Conservation (phyloP, 2,888 invertebrate species). For the Atherix ibis region DNA sequence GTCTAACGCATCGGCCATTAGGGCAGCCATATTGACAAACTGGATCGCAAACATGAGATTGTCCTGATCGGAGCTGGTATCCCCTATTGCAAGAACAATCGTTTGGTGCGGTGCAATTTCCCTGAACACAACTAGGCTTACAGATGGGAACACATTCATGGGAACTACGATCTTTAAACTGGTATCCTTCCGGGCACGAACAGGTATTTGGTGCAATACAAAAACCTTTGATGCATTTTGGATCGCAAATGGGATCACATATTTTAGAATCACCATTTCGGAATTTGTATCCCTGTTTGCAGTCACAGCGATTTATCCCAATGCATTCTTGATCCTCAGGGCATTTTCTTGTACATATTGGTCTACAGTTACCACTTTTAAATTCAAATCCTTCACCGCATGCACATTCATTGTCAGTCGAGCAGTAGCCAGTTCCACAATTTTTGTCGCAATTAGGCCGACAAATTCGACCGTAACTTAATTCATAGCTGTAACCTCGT, state of each 20-base stretch:
- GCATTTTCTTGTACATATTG: too few species aligned
- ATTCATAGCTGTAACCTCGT: too few species aligned
- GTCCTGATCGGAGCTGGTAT: constrained; percentile 13
- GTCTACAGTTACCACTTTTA: too few species aligned
- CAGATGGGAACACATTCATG: constrained; percentile 32
- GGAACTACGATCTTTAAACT: background rate
- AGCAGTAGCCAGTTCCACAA: constrained; percentile 18
- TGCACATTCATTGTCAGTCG: constrained; percentile 6
- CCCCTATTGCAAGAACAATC: constrained; percentile 21
- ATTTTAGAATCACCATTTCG: background rate
- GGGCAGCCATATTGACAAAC: constrained; percentile 19
- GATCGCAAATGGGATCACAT: constrained; percentile 22
- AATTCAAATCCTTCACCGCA: constrained; percentile 16
- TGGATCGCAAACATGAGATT: constrained; percentile 8
- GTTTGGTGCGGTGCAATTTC: constrained; percentile 21
- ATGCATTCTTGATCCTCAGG: too few species aligned
- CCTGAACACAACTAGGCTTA: constrained; percentile 24
- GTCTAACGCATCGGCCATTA: constrained; percentile 19
- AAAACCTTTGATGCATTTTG: constrained; percentile 19
- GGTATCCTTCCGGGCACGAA: constrained; percentile 32
- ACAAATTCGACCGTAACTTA: too few species aligned
- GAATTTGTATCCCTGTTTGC: too few species aligned
- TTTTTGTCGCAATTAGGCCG: constrained; percentile 19
- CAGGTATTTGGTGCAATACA: constrained; percentile 36
- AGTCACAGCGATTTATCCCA: too few species aligned